Evolutionary conservation across 2,888 invertebrate genomes (phyloP).

Genomic region (Drosophila picticornis): DNA sequence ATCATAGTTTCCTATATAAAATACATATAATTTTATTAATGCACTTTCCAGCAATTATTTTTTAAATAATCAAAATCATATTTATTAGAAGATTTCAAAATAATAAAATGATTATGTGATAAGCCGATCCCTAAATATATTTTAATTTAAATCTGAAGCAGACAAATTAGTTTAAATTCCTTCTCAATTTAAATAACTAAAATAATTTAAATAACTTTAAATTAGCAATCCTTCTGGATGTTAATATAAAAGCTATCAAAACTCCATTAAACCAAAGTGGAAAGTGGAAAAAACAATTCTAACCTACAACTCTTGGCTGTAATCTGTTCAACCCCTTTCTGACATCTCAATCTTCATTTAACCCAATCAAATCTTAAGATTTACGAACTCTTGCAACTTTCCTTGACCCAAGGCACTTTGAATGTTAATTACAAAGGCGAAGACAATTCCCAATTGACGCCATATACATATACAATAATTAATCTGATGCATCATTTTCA

Average conservation of each 20-base stretch:
- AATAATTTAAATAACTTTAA: neutral
- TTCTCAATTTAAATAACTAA: neutral
- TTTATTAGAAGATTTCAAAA: neutral
- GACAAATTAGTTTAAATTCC: neutral
- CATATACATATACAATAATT: conserved; percentile 26
- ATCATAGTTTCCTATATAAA: neutral
- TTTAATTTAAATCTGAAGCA: neutral
- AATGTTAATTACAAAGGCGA: conserved; percentile 4
- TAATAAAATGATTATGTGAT: neutral
- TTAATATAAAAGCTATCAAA: neutral
- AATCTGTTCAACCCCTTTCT: conserved; percentile 50
- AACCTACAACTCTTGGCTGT: neutral
- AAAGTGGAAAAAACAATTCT: neutral
- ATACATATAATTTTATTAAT: neutral
- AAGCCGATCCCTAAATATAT: neutral
- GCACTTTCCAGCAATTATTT: neutral
- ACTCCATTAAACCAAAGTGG: neutral
- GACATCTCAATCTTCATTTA: conserved; percentile 23
- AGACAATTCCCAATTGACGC: conserved; percentile 32
- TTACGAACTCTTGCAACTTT: conserved; percentile 61
- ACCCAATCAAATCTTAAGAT: conserved; percentile 57
- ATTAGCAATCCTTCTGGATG: neutral
- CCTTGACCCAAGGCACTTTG: conserved; percentile 61
- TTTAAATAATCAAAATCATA: neutral
- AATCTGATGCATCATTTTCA: conserved; percentile 57